Evolutionary conservation across 2,888 invertebrate genomes (phyloP), one percentile per base, ranked within the genome.

Genomic region (Trisateles emortualis): DNA sequence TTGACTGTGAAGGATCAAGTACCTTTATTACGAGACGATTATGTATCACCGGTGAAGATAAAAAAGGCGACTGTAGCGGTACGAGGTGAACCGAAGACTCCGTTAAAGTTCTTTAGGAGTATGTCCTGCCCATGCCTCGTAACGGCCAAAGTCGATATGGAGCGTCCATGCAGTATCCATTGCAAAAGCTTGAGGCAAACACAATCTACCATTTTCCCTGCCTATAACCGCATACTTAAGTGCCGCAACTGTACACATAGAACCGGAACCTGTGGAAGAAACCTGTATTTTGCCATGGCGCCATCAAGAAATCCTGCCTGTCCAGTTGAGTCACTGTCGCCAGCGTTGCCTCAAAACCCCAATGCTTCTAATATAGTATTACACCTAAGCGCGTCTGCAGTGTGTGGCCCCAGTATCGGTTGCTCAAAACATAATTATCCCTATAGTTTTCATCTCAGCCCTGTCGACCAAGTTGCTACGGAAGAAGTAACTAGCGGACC

Each of bases 371-470:
- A n/a, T n/a, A n/a, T n/a, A n/a, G n/a, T n/a, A n/a, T n/a, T n/a
- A n/a, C n/a, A n/a, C n/a, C n/a, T n/a, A n/a, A n/a, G n/a, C n/a
- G n/a, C n/a, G n/a, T n/a, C n/a, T n/a, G n/a, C n/a, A n/a, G n/a
- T n/a, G n/a, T n/a, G n/a, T n/a, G n/a, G n/a, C n/a, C n/a, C n/a
- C n/a, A n/a, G n/a, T n/a, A n/a, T n/a, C n/a, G n/a, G n/a, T n/a
- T n/a, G n/a, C n/a, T n/a, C n/a, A n/a, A n/a, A n/a, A n/a, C n/a
- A 59, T 56, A 1, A 64, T 63, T 19, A 60, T 11, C 52, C 10
- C 58, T 26, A 26, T 14, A 24, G 46, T 1, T 29, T 26, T 29
- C 26, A 29, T 26, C 38, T 29, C 29, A 38, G 38, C 26, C 38
- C 26, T 13, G 10, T 16, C 5, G 36, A 35, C 9, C 17, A 0